Evolutionary conservation across 2,888 invertebrate species (phyloP), one percentile per base, ranked within the genome.

Genomic region (Halocaridina rubra): DNA sequence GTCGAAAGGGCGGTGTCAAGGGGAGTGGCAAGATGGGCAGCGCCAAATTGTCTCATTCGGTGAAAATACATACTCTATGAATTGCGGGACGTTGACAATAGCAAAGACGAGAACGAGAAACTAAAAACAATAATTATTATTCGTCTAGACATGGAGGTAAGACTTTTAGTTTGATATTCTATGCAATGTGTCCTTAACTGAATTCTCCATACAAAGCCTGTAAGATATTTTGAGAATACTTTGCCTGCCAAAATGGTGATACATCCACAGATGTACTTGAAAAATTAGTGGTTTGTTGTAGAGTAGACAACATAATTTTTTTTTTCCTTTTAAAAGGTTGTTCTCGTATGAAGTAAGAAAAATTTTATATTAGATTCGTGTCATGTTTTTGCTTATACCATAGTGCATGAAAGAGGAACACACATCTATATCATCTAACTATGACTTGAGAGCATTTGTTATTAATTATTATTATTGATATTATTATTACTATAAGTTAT

Each of bases 311-410:
- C 30, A 24, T 33, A 13, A 24, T 30, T 75, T 78, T 67, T 78
- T 29, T n/a, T n/a, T n/a, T n/a, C 16, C 19, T 53, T 53, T 53
- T 53, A 53, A 53, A 16, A n/a, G 53, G 29, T 71, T 78, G 72
- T 30, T 33, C 32, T 29, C 82, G 74, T 74, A 53, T n/a, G 30
- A 22, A 57, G 24, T 29, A 46, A 61, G 39, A 22, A 46, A 74
- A 74, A 61, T 82, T 81, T 81, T 32, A 53, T 24, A 74, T 69
- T 81, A 81, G 75, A 76, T 53, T n/a, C 30, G 24, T 81, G 27
- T 30, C 69, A 78, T 71, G 61, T 27, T 72, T 78, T 82, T 64
- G 82, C 82, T 82, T 82, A n/a, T n/a, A n/a, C n/a, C 71, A 82
- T 77, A 77, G 77, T 82, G 82, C 82, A 82, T 77, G 82, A 53